phyloP scores from a whole-genome alignment of 2,888 invertebrate genomes.

The Torymus tubicola region DNA sequence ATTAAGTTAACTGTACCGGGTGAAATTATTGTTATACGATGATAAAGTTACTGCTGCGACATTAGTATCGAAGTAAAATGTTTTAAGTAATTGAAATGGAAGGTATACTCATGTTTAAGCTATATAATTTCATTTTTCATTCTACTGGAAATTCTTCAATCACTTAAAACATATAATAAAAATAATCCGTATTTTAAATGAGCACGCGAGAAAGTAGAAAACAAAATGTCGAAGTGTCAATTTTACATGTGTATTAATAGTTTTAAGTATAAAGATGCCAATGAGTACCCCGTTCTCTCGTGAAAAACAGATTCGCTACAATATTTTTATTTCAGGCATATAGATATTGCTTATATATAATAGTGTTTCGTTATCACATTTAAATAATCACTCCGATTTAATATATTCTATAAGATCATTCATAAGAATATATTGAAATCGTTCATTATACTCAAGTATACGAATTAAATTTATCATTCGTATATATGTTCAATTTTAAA shows the following conservation, averaged over 20 bases:
- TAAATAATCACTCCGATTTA: too few species aligned
- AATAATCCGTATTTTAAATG: constrained; percentile 3
- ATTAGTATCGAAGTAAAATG: constrained; percentile 11
- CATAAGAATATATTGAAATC: too few species aligned
- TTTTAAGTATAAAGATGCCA: constrained; percentile 13
- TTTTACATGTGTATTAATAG: constrained; percentile 33
- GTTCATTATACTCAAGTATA: too few species aligned
- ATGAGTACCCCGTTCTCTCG: background rate
- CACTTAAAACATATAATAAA: constrained; percentile 3
- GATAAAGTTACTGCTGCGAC: background rate
- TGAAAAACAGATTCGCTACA: too few species aligned
- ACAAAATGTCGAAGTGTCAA: constrained; percentile 36
- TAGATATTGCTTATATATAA: too few species aligned
- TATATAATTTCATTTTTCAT: background rate
- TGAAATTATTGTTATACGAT: constrained; percentile 32
- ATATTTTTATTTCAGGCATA: too few species aligned
- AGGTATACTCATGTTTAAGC: background rate
- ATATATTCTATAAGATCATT: too few species aligned
- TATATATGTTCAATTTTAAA: background rate
- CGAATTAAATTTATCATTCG: background rate
- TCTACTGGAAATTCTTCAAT: background rate
- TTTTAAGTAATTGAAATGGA: constrained; percentile 8
- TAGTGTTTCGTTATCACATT: too few species aligned
- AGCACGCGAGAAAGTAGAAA: constrained; percentile 20
- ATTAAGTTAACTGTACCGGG: constrained; percentile 31